Conservation (phyloP, 1,140 invertebrate genomes). For the Drosophila funebris region DNA sequence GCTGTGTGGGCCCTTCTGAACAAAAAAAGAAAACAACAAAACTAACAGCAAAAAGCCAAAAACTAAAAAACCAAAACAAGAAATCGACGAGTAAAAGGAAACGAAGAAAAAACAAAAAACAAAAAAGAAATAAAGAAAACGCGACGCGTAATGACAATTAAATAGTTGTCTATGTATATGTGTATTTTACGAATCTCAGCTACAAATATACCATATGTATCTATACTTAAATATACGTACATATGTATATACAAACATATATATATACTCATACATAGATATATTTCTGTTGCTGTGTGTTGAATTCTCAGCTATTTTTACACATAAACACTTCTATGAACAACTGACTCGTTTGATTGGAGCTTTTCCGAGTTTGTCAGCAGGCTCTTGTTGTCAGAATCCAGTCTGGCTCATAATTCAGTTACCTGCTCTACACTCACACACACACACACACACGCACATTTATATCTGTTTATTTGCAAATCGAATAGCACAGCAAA, state of each 20-base stretch:
- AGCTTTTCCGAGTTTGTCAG: constrained; percentile 44
- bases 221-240: background rate
- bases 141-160: constrained; percentile 67
- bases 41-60: constrained; percentile 27
- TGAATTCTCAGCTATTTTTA: constrained; percentile 45
- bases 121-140: constrained; percentile 54
- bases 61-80: constrained; percentile 57
- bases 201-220: constrained; percentile 9
- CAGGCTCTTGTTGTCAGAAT: constrained; percentile 36
- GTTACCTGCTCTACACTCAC: constrained; percentile 14
- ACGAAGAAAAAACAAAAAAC: constrained; percentile 22
- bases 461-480: background rate
- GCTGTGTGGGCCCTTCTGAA: constrained; percentile 58
- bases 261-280: constrained; percentile 1
- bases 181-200: background rate
- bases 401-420: constrained; percentile 39
- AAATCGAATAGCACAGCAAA: background rate
- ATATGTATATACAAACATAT: constrained; percentile 8
- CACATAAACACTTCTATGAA: constrained; percentile 19
- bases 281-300: constrained; percentile 3
- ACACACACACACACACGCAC: background rate
- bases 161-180: constrained; percentile 42
- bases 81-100: constrained; percentile 44
- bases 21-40: constrained; percentile 33
- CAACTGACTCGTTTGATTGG: background rate